Conservation (phyloP, 2,113 vertebrate species). For the Baryphthengus martii region DNA sequence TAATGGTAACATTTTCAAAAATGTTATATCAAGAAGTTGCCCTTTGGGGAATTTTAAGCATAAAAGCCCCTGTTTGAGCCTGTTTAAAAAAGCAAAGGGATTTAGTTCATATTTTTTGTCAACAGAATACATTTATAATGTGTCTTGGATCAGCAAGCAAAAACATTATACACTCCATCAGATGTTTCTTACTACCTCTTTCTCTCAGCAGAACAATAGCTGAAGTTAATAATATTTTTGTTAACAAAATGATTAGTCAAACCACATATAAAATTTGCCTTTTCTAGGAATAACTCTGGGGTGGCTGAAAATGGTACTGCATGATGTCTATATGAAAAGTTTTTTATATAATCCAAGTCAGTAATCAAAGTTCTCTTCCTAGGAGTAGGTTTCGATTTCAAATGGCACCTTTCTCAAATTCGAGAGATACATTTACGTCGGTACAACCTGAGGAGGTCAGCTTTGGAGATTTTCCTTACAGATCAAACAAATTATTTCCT, state of each 20-base stretch:
- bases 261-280: neutral
- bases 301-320: neutral
- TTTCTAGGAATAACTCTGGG: neutral
- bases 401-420: slow-evolving; percentile 93
- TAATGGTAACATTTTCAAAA: neutral
- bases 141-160: neutral
- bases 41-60: neutral
- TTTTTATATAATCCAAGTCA: neutral
- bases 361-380: slow-evolving; percentile 22
- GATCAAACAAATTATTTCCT: slow-evolving; percentile 98
- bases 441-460: slow-evolving; percentile 93
- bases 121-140: neutral
- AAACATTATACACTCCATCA: neutral
- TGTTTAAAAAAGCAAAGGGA: neutral
- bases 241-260: neutral
- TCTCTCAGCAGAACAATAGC: neutral
- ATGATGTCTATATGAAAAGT: neutral
- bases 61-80: neutral
- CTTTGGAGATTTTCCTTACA: slow-evolving; percentile 95
- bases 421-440: slow-evolving; percentile 92
- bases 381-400: slow-evolving; percentile 96
- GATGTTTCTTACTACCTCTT: neutral
- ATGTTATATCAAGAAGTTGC: neutral
- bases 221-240: neutral
- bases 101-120: neutral